A percentile compares a stretch with the other conserved stretches of the same genome.
Evolutionary conservation across 2,797 vertebrate species (phyloP).

Genomic region (Meriones psammophilus): DNA sequence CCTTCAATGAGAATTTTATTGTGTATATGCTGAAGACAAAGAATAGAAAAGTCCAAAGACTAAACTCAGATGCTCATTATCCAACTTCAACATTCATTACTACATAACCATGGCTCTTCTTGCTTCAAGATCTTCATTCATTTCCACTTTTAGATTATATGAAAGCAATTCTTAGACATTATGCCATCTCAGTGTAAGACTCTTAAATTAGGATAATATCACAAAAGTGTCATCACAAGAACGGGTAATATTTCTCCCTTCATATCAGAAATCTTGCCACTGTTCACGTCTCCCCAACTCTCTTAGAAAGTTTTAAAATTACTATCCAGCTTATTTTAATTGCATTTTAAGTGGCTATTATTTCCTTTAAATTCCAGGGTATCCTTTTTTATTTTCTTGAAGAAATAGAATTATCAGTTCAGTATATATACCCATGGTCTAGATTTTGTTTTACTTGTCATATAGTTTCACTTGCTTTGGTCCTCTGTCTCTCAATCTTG

Average conservation of each 20-base stretch:
- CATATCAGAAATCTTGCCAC: background rate
- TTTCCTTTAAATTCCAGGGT: constrained; percentile 9
- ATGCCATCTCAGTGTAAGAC: background rate
- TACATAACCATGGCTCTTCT: background rate
- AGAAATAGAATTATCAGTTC: background rate
- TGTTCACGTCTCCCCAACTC: background rate
- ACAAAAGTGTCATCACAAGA: constrained; percentile 2
- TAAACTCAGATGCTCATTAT: background rate
- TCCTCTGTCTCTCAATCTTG: background rate
- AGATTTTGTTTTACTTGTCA: background rate
- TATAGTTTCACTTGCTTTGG: background rate
- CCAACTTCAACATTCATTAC: background rate
- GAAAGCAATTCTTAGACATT: constrained; percentile 21
- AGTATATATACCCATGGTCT: background rate
- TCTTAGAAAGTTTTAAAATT: constrained; percentile 34
- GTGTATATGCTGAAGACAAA: background rate
- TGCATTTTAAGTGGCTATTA: background rate
- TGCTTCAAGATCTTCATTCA: background rate
- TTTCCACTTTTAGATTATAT: background rate
- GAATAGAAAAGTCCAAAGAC: background rate
- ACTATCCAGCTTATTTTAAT: constrained; percentile 22
- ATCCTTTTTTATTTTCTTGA: constrained; percentile 9
- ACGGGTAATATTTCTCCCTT: background rate
- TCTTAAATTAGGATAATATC: constrained; percentile 1
- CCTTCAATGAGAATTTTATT: background rate